phyloP scores from a whole-genome alignment of 2,797 vertebrate species.

The Graptemys geographica region DNA sequence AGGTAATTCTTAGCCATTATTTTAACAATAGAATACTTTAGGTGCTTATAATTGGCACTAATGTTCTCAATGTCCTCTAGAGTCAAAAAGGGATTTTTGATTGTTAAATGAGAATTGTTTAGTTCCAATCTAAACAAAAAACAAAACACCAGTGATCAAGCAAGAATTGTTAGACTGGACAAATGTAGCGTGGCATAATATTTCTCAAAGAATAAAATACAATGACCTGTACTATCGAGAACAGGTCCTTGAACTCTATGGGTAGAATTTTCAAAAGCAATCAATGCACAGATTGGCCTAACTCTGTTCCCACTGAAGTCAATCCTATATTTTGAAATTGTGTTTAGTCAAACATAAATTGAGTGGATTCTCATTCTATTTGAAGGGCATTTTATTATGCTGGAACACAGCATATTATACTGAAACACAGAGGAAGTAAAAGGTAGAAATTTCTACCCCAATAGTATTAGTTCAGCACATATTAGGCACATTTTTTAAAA shows the following conservation, averaged over 20 bases:
- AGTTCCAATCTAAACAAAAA: not conserved
- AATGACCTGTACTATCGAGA: accelerated
- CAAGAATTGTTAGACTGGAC: slow-evolving; percentile 31
- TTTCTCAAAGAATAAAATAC: not conserved
- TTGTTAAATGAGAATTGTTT: slow-evolving; percentile 2
- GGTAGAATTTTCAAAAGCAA: not conserved
- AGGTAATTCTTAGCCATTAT: not conserved
- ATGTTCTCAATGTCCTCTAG: not conserved
- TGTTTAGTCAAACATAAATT: not conserved
- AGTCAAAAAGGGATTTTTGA: not conserved
- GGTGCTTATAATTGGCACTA: not conserved
- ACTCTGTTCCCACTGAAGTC: not conserved
- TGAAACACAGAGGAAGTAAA: not conserved
- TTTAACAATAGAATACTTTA: not conserved
- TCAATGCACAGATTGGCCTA: not conserved
- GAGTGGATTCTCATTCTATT: not conserved
- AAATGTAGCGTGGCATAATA: slow-evolving; percentile 1
- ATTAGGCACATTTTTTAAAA: not conserved
- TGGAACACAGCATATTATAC: not conserved
- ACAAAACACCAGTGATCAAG: not conserved
- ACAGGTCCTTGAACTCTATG: not conserved
- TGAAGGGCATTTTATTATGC: not conserved
- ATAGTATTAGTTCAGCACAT: not conserved
- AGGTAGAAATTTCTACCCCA: not conserved
- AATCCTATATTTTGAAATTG: not conserved